Conservation (phyloP, 92 coral and sea anemone genomes). For the Parazoanthus atlanticus region DNA sequence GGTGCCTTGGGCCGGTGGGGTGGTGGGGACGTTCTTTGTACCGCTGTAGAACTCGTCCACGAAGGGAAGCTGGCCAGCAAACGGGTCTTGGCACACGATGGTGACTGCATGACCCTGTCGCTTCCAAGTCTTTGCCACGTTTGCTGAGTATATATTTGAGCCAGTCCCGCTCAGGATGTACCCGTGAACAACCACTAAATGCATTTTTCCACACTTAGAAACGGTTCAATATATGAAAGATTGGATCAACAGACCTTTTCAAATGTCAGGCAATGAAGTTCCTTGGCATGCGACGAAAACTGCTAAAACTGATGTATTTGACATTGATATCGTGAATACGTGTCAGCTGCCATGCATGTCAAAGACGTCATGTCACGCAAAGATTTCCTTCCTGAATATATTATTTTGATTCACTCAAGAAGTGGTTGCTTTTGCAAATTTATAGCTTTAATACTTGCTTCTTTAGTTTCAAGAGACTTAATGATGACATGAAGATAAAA, state of each 20-base stretch:
- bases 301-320: neutral
- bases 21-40: constrained; percentile 68
- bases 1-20: constrained; percentile 69
- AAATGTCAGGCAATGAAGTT: too few species aligned
- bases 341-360: neutral
- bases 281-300: neutral
- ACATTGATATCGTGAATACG: neutral
- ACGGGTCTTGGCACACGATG: constrained; percentile 84
- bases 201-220: constrained; percentile 46
- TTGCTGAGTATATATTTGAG: constrained; percentile 81
- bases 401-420: too few species aligned
- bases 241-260: neutral
- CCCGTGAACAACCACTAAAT: constrained; percentile 82
- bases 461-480: too few species aligned
- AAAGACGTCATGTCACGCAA: neutral
- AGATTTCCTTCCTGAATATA: neutral
- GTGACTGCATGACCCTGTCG: constrained; percentile 87
- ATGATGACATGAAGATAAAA: too few species aligned
- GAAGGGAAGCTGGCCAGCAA: constrained; percentile 73
- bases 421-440: too few species aligned
- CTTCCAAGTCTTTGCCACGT: constrained; percentile 85
- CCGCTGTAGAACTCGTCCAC: constrained; percentile 81
- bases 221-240: neutral
- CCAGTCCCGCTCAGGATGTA: constrained; percentile 84
- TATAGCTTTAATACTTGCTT: too few species aligned